phyloP scores from a whole-genome alignment of 2,113 vertebrate genomes.

The Tringa solitaria region DNA sequence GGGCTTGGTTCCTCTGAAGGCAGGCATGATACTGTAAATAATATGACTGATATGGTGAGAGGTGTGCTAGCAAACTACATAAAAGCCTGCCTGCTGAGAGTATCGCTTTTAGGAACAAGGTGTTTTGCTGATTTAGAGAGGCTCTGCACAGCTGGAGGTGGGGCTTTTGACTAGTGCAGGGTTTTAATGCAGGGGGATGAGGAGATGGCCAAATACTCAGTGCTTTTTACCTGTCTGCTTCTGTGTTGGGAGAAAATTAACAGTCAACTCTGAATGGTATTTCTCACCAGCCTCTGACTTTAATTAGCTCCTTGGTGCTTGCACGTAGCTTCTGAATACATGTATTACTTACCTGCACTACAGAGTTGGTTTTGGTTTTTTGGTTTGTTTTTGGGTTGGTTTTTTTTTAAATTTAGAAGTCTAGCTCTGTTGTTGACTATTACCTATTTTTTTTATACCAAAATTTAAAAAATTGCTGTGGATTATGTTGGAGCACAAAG shows the following conservation, averaged over 20 bases:
- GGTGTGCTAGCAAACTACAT: neutral
- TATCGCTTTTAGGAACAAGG: neutral
- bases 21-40: neutral
- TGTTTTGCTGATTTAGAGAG: neutral
- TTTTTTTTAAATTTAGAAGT: neutral
- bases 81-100: neutral
- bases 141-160: neutral
- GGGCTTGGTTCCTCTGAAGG: neutral
- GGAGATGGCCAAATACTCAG: neutral
- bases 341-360: neutral
- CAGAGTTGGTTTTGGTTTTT: too few relatives aligned
- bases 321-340: neutral
- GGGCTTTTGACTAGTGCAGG: neutral
- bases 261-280: neutral
- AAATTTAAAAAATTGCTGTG: neutral
- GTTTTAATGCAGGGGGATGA: neutral
- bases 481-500: neutral
- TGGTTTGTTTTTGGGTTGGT: too few relatives aligned
- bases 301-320: neutral
- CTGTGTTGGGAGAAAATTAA: neutral
- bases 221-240: neutral
- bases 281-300: neutral
- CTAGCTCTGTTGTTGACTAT: neutral
- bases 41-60: neutral
- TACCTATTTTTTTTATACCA: neutral